Evolutionary conservation across 1,140 invertebrate genomes (phyloP).

Genomic region (Achroia grisella): DNA sequence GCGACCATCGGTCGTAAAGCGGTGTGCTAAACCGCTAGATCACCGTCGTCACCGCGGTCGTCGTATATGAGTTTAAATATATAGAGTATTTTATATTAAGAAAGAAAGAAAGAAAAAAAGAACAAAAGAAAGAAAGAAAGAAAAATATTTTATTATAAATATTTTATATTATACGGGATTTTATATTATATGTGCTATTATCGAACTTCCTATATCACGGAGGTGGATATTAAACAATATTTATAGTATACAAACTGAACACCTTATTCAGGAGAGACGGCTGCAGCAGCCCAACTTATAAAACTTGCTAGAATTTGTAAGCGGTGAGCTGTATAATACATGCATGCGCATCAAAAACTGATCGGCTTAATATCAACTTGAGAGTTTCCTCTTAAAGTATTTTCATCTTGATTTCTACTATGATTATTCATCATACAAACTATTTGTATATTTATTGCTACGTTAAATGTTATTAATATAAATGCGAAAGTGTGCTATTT

Average conservation of each 20-base stretch:
- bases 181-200: constrained; percentile 2
- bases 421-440: too few species aligned
- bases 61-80: too few species aligned
- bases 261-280: constrained; percentile 30
- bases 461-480: too few species aligned
- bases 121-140: too few species aligned
- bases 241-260: constrained; percentile 32
- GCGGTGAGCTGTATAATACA: constrained; percentile 20
- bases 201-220: constrained; percentile 20
- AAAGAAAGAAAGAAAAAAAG: too few species aligned
- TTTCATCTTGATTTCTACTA: constrained; percentile 28
- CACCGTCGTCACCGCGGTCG: too few species aligned
- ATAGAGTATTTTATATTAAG: too few species aligned
- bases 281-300: constrained; percentile 26
- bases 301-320: constrained; percentile 36
- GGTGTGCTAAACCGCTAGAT: too few species aligned
- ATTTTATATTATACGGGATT: constrained; percentile 2
- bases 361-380: constrained; percentile 15
- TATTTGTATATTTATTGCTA: too few species aligned
- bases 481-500: too few species aligned
- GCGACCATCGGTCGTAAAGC: too few species aligned
- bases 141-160: too few species aligned
- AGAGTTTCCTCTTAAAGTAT: constrained; percentile 19
- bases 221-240: constrained; percentile 34
- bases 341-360: constrained; percentile 18